Evolutionary conservation across 2,113 vertebrate genomes (phyloP), one percentile per base, ranked within the genome.

Genomic region (Cyanoramphus novaezelandiae): DNA sequence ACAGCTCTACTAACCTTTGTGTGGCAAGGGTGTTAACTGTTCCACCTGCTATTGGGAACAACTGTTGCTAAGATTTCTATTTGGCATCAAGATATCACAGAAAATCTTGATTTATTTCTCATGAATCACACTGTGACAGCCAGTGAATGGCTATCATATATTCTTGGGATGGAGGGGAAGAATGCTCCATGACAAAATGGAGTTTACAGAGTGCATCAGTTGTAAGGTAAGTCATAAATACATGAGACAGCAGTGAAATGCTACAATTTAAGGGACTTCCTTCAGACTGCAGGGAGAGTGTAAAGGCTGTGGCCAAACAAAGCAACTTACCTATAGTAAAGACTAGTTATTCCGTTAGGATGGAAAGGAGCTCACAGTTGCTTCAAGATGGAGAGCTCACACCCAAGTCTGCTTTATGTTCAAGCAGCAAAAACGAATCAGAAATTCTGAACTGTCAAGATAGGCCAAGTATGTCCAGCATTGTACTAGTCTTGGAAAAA

Each of bases 21-120:
- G 10, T 39, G 2, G 1, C 0, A 0, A 1, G 1, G 4, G 0
- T 2, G 0, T 50, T 46, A 49, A 55, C 24, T 39, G 7, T 7
- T 77, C 7, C 7, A 10, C 25, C 35, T 55, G 4, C 6, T 24
- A 78, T 6, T 25, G 23, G 29, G 23, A 70, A 69, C 21, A 77
- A 15, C 7, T 18, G 21, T 35, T 60, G 10, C 27, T n/a, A 65
- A 74, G 10, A 4, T 74, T 82, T 52, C 18, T 70, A 28, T 41
- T 31, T 60, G 17, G 2, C 24, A 49, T 52, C 3, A 52, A 49
- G 52, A 83, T 49, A 7, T 49, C 46, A 62, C 12, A 74, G 33
- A 69, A 82, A 78, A 62, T 23, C 12, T 63, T 0, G 1, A 25
- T 92, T 90, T 50, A 35, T 55, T 82, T 92, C 11, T 60, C 33